Evolutionary conservation across 2,888 invertebrate species (phyloP).

Genomic region (Coenonympha glycerion): DNA sequence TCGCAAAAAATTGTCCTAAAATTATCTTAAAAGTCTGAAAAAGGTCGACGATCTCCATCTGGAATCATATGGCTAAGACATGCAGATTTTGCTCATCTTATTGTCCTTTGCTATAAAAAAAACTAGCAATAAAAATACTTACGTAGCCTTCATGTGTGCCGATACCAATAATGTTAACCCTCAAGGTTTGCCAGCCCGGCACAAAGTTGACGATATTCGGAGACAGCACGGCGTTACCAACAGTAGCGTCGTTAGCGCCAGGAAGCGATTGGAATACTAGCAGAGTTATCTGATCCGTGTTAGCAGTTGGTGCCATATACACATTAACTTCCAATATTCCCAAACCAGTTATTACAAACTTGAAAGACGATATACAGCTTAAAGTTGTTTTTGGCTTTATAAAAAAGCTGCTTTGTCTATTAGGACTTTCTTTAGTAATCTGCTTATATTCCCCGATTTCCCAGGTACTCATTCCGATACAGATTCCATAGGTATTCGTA

Average conservation of each 20-base stretch:
- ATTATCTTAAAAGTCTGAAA: too few species aligned
- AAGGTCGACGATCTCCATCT: too few species aligned
- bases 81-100: too few species aligned
- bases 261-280: slow-evolving; percentile 30
- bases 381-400: slow-evolving; percentile 35
- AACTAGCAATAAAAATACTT: slow-evolving; percentile 34
- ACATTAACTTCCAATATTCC: slow-evolving; percentile 41
- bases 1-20: too few species aligned
- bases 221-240: slow-evolving; percentile 23
- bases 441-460: slow-evolving; percentile 35
- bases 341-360: slow-evolving; percentile 36
- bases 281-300: slow-evolving; percentile 28
- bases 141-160: slow-evolving; percentile 37
- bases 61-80: too few species aligned
- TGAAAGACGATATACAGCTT: slow-evolving; percentile 42
- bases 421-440: slow-evolving; percentile 31
- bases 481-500: slow-evolving; percentile 31
- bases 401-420: slow-evolving; percentile 34
- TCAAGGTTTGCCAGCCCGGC: slow-evolving; percentile 36
- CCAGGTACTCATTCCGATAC: slow-evolving; percentile 37
- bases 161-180: slow-evolving; percentile 26
- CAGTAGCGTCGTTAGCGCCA: slow-evolving; percentile 23
- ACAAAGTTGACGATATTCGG: slow-evolving; percentile 22
- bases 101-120: too few species aligned
- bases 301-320: slow-evolving; percentile 33